Evolutionary conservation across 2,113 vertebrate genomes (phyloP), one percentile per base, ranked within the genome.

Genomic region (Hippocampus mohnikei): DNA sequence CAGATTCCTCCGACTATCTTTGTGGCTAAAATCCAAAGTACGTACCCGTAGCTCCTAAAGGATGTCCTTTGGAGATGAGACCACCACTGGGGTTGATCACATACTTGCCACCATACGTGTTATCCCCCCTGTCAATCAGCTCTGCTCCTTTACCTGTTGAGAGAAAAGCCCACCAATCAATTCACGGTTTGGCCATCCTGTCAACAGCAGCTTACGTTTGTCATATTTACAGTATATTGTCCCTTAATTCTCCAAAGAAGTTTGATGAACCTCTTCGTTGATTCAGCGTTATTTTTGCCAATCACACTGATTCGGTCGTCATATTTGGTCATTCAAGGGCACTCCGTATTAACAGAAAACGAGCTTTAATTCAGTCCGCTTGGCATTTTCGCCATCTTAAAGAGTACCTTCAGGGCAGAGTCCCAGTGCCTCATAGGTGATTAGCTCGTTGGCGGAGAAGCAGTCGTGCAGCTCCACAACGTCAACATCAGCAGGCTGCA

Each of bases 391-490:
- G 33, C 33, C 33, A 37, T 6, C 0, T 23, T 5, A 13, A 12
- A 37, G 40, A 81, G 80, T 88, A 98, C 97, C 97, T 92, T 95
- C 93, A 73, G 93, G 85, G 88, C 97, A 99, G 59, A 99, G 92
- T 20, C 96, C 96, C 69, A 99, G 80, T 12, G 96, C 97, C 90
- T 99, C 97, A 0, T 99, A 99, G 1, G 95, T 98, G 83, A 99
- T 88, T 5, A 98, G 92, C 82, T 99, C 97, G 53, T 97, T 99
- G 75, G 85, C 60, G 21, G 97, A 98, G 87, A 99, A 98, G 80
- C 97, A 99, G 82, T 99, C 97, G 0, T 99, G 97, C 71, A 99
- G 95, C 84, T 99, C 97, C 0, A 98, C 94, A 77, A 99, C 96
- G 11, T 96, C 80, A 0, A 99, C 87, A 55, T 98, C 94, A 25